Base-by-base conservation (phyloP, 2,797 vertebrate species). In the Halcyon chelicuti region DNA sequence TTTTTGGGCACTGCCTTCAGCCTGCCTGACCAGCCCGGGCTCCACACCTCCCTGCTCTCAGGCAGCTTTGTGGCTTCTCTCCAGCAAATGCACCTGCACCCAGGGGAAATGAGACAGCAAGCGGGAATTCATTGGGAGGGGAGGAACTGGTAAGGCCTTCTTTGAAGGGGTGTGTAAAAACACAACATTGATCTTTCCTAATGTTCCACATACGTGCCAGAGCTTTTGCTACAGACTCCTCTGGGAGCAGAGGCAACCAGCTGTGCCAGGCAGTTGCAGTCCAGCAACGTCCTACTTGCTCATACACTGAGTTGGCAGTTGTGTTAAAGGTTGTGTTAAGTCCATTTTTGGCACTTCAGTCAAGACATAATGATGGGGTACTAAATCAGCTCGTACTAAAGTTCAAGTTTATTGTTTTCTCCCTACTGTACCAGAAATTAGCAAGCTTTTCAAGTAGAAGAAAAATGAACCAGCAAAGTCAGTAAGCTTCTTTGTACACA, bases 201-300 rank as follows among this genome's bases (percentile, higher is more conserved):
- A 37, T 83, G 8, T 37, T 63, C 15, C 15, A 49, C 9, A 14
- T 11, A 2, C 16, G 4, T 31, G 57, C 47, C 37, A 19, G 23
- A 75, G 60, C 15, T 89, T 51, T 92, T 81, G 71, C 58, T 39
- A 54, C 76, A 78, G 31, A 15, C 18, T 39, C 33, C 14, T 79
- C 23, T 21, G 13, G 39, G 40, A 47, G 1, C 20, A 22, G 0
- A 2, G 55, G 12, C 77, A 54, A 54, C 52, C 1, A 1, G 54
- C 35, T 0, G 0, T 3, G 7, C 49, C 2, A 3, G 20, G 78
- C 1, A 0, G 22, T 42, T 79, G 61, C 37, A 81, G 19, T 39
- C 35, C 46, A 11, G 49, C 2, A 0, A 12, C 2, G 0, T 88
- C 58, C 26, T 63, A 17, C 52, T 51, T 80, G 75, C 57, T 70